Conservation (phyloP, 1,140 invertebrate genomes). For the Adoxophyes honmai region DNA sequence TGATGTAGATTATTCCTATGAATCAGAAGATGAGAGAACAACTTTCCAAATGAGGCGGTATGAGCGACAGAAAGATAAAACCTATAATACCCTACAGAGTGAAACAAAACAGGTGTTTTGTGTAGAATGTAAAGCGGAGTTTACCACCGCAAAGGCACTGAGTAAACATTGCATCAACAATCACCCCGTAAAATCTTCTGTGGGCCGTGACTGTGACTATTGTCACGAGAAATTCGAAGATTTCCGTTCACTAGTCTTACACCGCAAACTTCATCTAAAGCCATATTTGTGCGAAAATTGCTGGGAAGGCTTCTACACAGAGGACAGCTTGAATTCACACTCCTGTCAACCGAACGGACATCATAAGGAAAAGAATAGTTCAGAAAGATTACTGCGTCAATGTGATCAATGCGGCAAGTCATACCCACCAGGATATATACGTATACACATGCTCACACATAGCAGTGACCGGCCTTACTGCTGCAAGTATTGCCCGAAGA, state of each 20-base stretch:
- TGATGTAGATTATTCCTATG: constrained; percentile 41
- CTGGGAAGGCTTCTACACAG: constrained; percentile 63
- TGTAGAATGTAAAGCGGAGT: constrained; percentile 62
- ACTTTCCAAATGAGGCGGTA: constrained; percentile 19
- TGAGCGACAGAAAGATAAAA: constrained; percentile 19
- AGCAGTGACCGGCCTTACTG: constrained; percentile 57
- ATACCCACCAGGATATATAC: constrained; percentile 67
- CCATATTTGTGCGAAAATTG: constrained; percentile 70
- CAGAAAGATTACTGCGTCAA: constrained; percentile 50
- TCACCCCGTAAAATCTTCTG: constrained; percentile 47
- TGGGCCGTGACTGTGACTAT: constrained; percentile 67
- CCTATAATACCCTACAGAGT: constrained; percentile 23
- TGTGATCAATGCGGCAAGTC: constrained; percentile 75
- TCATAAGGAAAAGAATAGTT: constrained; percentile 43
- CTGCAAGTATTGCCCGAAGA: constrained; percentile 71
- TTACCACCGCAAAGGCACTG: constrained; percentile 44
- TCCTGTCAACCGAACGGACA: constrained; percentile 46
- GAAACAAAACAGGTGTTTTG: constrained; percentile 46
- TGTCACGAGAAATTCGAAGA: constrained; percentile 71
- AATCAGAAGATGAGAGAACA: constrained; percentile 44
- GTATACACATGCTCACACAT: constrained; percentile 70
- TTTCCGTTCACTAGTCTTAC: constrained; percentile 60
- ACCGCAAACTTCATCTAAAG: constrained; percentile 64
- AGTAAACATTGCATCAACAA: constrained; percentile 51
- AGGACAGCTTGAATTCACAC: constrained; percentile 47